Conservation (phyloP, 2,888 invertebrate species). For the Lasioglossum zephyrum region DNA sequence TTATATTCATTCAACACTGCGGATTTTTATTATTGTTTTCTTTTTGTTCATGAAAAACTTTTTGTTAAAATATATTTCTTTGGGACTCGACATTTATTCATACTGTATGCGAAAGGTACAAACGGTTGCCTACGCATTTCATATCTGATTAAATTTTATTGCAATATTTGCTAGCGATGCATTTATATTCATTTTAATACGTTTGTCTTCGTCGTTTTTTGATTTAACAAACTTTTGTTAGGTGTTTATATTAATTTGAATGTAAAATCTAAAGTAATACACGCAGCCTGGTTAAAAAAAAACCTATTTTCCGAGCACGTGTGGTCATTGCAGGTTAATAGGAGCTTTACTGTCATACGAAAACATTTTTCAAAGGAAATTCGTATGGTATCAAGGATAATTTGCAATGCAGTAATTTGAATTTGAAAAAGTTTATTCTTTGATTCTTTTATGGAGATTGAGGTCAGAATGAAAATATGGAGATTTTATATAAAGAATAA, state of each 20-base stretch:
- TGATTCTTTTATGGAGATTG: neutral
- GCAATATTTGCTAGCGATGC: neutral
- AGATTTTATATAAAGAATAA: neutral
- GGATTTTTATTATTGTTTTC: neutral
- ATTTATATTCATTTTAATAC: neutral
- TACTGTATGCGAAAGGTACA: neutral
- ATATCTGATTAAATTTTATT: too few species aligned
- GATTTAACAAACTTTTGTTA: neutral
- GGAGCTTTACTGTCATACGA: neutral
- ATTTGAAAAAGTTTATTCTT: neutral
- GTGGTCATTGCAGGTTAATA: neutral
- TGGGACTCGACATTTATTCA: neutral
- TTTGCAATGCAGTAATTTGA: neutral
- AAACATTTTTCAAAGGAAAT: slow-evolving; percentile 1
- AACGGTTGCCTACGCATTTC: neutral
- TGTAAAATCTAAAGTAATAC: neutral
- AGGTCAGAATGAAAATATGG: neutral
- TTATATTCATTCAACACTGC: neutral
- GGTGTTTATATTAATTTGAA: neutral
- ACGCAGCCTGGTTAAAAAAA: neutral
- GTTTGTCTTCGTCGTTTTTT: neutral
- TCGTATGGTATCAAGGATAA: accelerated
- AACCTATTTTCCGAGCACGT: neutral
- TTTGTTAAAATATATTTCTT: neutral
- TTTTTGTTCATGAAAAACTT: neutral